A percentile compares a stretch with the other conserved stretches of the same genome.
Conservation (phyloP, 1,140 invertebrate genomes). For the Brachionus calyciflorus region DNA sequence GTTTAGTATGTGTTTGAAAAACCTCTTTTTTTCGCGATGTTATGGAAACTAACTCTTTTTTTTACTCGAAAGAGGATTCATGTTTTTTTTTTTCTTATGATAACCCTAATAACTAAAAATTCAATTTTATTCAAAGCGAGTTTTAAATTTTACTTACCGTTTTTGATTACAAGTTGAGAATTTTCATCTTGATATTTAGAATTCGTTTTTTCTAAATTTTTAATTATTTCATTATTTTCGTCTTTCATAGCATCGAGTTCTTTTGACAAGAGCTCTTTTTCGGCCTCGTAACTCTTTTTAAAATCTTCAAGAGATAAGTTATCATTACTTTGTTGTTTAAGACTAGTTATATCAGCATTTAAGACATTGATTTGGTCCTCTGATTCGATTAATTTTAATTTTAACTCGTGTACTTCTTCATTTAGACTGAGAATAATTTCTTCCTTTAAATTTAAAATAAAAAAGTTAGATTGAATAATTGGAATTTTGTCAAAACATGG, state of each 20-base stretch:
- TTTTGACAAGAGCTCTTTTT: not conserved
- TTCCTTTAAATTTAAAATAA: not conserved
- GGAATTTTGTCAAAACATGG: too few species aligned
- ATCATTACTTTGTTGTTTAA: not conserved
- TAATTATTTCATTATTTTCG: not conserved
- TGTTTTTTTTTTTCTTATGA: too few species aligned
- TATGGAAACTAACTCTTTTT: constrained; percentile 24
- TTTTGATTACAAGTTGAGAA: constrained; percentile 3
- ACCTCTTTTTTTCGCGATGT: constrained; percentile 15
- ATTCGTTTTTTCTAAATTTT: not conserved
- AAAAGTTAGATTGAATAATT: too few species aligned
- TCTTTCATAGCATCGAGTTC: not conserved
- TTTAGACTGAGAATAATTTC: not conserved
- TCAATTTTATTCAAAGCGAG: not conserved
- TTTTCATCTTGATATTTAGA: constrained; percentile 8
- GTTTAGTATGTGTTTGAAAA: not conserved
- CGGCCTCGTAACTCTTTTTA: not conserved
- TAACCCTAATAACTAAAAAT: not conserved
- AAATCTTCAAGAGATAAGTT: not conserved
- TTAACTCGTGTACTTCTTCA: constrained; percentile 20
- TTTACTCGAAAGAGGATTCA: too few species aligned
- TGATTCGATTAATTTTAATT: not conserved
- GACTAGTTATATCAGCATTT: not conserved
- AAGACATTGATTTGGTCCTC: not conserved
- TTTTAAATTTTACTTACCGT: constrained; percentile 4